These are phyloP conservation scores for Euwallacea fornicatus DNA, from an alignment of 1,140 invertebrate genomes.

Conservation along the genomic window DNA sequence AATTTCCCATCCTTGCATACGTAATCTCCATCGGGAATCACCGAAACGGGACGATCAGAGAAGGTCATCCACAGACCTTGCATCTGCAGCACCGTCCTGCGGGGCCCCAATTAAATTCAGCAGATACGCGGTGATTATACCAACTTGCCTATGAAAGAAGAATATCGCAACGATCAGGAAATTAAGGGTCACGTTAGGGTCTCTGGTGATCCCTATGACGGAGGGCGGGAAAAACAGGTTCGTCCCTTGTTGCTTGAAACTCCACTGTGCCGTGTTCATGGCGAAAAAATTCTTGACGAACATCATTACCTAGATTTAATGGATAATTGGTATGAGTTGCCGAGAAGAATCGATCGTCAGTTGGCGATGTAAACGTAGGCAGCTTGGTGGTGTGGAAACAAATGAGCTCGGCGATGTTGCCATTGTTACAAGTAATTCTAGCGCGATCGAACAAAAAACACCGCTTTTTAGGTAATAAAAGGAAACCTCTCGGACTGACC, in stretches of 20 bases:
- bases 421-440: background rate
- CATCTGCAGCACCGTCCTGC: conserved; percentile 11
- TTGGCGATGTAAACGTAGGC: too few species aligned
- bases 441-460: background rate
- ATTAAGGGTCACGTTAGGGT: background rate
- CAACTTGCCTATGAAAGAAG: conserved; percentile 16
- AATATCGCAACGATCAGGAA: conserved; percentile 2
- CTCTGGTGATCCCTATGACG: conserved; percentile 6
- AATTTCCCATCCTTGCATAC: conserved; percentile 5
- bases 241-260: background rate
- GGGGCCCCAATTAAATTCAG: background rate
- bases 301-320: conserved; percentile 10
- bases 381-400: too few species aligned
- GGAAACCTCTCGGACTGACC: background rate
- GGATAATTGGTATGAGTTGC: too few species aligned
- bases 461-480: background rate
- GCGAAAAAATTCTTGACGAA: conserved; percentile 7
- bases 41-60: background rate
- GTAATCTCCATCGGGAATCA: conserved; percentile 26
- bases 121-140: background rate
- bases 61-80: conserved; percentile 23
- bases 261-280: conserved; percentile 2
- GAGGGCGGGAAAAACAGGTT: conserved; percentile 13
- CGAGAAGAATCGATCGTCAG: too few species aligned
- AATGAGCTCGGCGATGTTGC: too few species aligned